Conservation (phyloP, 2,113 vertebrate species). For the Edolisoma coerulescens region DNA sequence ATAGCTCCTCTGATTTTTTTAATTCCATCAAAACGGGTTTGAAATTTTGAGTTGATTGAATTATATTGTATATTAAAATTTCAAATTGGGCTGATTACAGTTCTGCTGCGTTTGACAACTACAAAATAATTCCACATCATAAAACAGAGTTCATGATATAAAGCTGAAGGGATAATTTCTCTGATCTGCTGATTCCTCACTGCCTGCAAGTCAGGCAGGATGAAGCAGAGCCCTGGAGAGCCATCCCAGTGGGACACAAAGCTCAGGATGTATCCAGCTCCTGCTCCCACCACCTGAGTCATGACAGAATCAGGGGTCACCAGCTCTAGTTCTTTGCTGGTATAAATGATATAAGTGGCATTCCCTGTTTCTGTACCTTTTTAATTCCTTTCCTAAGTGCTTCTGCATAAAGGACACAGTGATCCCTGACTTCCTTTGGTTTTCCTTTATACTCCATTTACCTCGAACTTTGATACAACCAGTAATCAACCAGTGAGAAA, state of each 20-base stretch:
- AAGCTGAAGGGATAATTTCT: background rate
- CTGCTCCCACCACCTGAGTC: background rate
- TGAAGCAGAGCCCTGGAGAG: background rate
- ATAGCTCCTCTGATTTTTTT: conserved; percentile 30
- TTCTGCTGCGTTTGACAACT: conserved; percentile 36
- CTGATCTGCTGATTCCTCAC: background rate
- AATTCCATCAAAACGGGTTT: conserved; percentile 6
- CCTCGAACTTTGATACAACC: background rate
- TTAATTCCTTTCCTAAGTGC: background rate
- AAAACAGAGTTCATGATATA: background rate
- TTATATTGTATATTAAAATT: conserved; percentile 22
- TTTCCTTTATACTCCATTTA: background rate
- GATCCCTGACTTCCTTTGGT: background rate
- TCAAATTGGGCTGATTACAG: conserved; percentile 17
- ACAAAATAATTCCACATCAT: background rate
- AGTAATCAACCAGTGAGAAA: background rate
- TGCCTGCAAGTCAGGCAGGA: background rate
- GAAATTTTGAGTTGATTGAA: conserved; percentile 43
- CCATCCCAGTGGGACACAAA: background rate
- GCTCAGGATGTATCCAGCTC: background rate
- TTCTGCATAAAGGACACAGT: background rate
- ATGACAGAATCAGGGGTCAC: background rate
- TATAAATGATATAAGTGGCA: background rate
- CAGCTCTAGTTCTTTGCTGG: background rate
- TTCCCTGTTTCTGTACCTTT: background rate